Percentiles rank a stretch among this genome's conserved stretches.
Evolutionary conservation across 1,140 invertebrate genomes (phyloP).

Genomic region (Lasioglossum albipes): DNA sequence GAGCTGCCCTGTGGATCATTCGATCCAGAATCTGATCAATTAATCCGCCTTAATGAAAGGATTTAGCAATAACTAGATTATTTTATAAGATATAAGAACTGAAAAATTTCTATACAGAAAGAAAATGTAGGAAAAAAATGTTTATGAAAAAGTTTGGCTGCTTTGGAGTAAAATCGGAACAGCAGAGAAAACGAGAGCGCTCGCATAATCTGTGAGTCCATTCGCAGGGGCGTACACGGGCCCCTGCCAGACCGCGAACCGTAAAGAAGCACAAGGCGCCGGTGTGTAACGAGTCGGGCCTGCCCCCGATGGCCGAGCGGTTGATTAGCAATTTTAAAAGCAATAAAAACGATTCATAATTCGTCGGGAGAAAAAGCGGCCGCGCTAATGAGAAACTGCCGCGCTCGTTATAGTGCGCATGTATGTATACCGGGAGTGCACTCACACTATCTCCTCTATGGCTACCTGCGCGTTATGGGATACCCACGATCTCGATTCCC

Average conservation of each 20-base stretch:
- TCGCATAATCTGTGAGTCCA: slow-evolving; percentile 8
- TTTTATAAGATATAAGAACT: too few species aligned
- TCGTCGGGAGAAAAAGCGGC: slow-evolving; percentile 67
- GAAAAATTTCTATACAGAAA: too few species aligned
- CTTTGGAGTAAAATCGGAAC: too few species aligned
- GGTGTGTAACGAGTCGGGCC: slow-evolving; percentile 55
- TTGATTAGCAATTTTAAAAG: slow-evolving; percentile 73
- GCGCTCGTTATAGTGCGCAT: slow-evolving; percentile 46
- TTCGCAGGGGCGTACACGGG: slow-evolving; percentile 35
- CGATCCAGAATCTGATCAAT: too few species aligned
- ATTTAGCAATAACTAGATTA: too few species aligned
- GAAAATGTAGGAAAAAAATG: too few species aligned
- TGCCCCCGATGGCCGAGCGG: slow-evolving; percentile 54
- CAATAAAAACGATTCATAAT: slow-evolving; percentile 73
- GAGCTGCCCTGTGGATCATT: too few species aligned
- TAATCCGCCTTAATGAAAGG: too few species aligned
- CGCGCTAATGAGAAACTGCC: slow-evolving; percentile 72
- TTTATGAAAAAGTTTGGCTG: too few species aligned
- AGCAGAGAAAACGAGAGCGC: too few species aligned
- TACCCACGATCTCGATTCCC: neutral
- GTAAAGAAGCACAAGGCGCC: slow-evolving; percentile 18
- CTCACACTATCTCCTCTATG: neutral
- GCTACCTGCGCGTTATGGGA: slow-evolving; percentile 46
- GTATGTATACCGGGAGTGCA: neutral
- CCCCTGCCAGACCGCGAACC: slow-evolving; percentile 16